Evolutionary conservation across 2,113 vertebrate genomes (phyloP).

Genomic region (Megaleporinus macrocephalus): DNA sequence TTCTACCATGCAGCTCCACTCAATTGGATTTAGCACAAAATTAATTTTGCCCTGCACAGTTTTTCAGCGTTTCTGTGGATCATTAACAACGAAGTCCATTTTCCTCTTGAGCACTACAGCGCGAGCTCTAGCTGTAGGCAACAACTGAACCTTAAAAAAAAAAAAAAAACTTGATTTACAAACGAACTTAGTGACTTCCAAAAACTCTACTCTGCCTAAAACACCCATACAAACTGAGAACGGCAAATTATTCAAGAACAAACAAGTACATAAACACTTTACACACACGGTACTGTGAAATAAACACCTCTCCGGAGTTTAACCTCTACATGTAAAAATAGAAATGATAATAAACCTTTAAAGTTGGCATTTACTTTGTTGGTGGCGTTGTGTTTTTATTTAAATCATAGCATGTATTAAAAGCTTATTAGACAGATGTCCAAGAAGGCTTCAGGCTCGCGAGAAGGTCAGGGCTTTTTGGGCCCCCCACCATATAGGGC

Average conservation of each 20-base stretch:
- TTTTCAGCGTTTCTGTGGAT: slow-evolving; percentile 47
- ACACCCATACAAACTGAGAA: slow-evolving; percentile 1
- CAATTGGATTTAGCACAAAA: slow-evolving; percentile 43
- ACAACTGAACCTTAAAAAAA: slow-evolving; percentile 14
- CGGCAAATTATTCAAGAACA: not conserved
- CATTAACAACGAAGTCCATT: slow-evolving; percentile 57
- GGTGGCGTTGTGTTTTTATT: no score
- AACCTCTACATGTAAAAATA: no score
- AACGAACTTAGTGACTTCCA: not conserved
- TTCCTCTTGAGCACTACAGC: slow-evolving; percentile 47
- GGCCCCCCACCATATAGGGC: no score
- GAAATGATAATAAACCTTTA: no score
- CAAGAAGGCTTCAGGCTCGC: no score
- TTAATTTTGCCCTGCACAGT: slow-evolving; percentile 48
- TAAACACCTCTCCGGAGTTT: no score
- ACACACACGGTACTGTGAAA: slow-evolving; percentile 21
- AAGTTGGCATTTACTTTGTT: no score
- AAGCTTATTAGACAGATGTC: no score
- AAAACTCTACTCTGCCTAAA: not conserved
- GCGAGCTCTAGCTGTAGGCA: slow-evolving; percentile 39
- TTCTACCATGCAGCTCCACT: not conserved
- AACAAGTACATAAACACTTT: not conserved
- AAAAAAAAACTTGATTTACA: not conserved
- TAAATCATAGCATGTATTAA: no score
- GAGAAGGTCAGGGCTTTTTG: no score